Conservation (phyloP, 2,888 invertebrate species). For the Linnaemya vulpina region DNA sequence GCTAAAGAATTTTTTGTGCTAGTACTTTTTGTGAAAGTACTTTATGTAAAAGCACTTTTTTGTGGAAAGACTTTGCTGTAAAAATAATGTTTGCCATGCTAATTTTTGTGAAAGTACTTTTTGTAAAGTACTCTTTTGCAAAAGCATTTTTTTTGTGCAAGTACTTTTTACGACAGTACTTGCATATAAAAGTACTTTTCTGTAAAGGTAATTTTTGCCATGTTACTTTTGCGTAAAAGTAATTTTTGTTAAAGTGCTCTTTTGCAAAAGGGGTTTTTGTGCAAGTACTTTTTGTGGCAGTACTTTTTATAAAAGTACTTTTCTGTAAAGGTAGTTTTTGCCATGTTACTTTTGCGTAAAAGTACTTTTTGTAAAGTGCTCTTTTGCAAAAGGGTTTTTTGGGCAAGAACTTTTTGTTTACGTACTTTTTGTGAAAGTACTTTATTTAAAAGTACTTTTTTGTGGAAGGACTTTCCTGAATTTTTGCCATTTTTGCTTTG, state of each 20-base stretch:
- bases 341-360: no score
- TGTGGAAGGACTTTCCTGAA: background rate
- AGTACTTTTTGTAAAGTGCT: background rate
- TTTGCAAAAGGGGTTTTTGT: background rate
- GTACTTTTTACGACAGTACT: background rate
- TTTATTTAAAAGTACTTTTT: background rate
- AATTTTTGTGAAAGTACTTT: background rate
- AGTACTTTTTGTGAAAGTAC: background rate
- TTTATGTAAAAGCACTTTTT: background rate
- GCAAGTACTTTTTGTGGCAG: background rate
- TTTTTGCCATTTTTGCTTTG: no score
- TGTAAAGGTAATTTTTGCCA: background rate
- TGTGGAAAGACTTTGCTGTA: background rate
- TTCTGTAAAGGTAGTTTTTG: background rate
- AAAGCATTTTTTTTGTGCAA: background rate
- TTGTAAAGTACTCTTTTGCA: background rate
- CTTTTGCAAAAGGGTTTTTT: background rate
- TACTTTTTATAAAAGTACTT: no score
- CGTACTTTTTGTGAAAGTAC: background rate
- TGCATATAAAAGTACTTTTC: background rate
- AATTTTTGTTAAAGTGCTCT: background rate
- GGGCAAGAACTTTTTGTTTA: background rate
- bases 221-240: background rate
- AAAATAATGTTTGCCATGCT: background rate
- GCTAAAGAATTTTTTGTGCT: background rate